These are phyloP conservation scores for Drosophila bocki DNA, from an alignment of 1,140 invertebrate species.

Conservation along the genomic window DNA sequence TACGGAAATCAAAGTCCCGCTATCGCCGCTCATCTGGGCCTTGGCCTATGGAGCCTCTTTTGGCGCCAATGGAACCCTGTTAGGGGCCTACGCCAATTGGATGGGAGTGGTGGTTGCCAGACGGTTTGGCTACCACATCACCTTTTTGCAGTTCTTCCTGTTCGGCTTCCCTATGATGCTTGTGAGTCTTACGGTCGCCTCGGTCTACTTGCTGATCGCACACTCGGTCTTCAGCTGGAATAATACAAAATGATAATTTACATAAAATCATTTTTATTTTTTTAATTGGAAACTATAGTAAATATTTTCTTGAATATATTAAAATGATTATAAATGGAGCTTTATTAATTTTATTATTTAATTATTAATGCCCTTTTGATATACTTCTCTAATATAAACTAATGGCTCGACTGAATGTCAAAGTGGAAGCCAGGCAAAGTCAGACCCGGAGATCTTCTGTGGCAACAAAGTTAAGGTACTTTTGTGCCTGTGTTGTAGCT, in stretches of 20 bases:
- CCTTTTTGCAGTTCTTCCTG: conserved; percentile 86
- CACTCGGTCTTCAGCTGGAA: conserved; percentile 46
- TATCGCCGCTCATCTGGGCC: conserved; percentile 90
- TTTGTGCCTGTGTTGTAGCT: conserved; percentile 37
- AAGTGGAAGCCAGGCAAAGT: conserved; percentile 24
- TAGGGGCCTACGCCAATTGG: conserved; percentile 92
- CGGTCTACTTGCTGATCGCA: conserved; percentile 88
- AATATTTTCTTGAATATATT: no score
- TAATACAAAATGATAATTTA: background rate
- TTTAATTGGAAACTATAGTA: no score
- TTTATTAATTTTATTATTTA: background rate
- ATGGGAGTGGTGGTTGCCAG: conserved; percentile 92
- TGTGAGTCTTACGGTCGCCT: conserved; percentile 87
- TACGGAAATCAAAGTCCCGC: conserved; percentile 86
- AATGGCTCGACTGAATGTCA: conserved; percentile 21
- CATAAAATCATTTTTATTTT: no score
- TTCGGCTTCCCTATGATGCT: conserved; percentile 91
- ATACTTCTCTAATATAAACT: background rate
- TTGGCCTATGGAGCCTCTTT: conserved; percentile 91
- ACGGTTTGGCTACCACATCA: conserved; percentile 91
- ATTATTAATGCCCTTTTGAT: background rate
- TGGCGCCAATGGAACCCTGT: conserved; percentile 92
- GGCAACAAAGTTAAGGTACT: conserved; percentile 71
- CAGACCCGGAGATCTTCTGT: conserved; percentile 29
- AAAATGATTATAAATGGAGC: no score